These are phyloP conservation scores for Mechanitis mazaeus DNA, from an alignment of 2,888 invertebrate genomes.

Conservation along the genomic window DNA sequence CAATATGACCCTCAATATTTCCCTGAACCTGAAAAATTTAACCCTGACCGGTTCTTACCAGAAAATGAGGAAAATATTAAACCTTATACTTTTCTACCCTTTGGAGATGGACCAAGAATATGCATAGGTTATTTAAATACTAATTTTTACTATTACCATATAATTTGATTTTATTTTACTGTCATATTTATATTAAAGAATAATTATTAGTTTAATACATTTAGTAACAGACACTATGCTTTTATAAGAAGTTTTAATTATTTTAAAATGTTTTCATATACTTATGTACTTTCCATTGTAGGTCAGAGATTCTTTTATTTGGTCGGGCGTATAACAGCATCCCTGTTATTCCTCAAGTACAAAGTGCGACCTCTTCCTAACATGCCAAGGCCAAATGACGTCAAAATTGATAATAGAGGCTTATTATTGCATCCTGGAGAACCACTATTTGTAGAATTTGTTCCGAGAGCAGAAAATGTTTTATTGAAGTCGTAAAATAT, in stretches of 20 bases:
- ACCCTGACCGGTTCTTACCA: constrained; percentile 72
- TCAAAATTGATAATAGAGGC: constrained; percentile 32
- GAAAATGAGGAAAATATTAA: constrained; percentile 61
- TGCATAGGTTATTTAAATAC: constrained; percentile 67
- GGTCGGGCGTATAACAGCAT: constrained; percentile 34
- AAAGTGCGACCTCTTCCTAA: constrained; percentile 27
- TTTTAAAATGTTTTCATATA: not conserved
- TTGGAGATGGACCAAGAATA: constrained; percentile 74
- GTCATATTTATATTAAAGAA: no score
- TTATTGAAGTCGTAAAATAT: no score
- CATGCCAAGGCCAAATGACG: constrained; percentile 28
- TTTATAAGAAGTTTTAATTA: no score
- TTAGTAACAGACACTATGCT: no score
- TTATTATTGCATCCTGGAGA: constrained; percentile 37
- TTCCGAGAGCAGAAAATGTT: constrained; percentile 15
- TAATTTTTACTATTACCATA: not conserved
- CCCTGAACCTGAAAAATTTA: constrained; percentile 69
- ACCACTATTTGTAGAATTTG: constrained; percentile 29
- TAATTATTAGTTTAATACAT: no score
- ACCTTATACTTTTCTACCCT: constrained; percentile 57
- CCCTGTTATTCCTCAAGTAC: constrained; percentile 34
- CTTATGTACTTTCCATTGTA: constrained; percentile 23
- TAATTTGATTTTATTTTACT: no score
- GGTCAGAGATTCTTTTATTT: constrained; percentile 41
- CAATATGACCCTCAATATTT: constrained; percentile 63